Percentiles rank a stretch among this genome's conserved stretches.
Conservation (phyloP, 2,888 invertebrate genomes). For the Horisme vitalbata region DNA sequence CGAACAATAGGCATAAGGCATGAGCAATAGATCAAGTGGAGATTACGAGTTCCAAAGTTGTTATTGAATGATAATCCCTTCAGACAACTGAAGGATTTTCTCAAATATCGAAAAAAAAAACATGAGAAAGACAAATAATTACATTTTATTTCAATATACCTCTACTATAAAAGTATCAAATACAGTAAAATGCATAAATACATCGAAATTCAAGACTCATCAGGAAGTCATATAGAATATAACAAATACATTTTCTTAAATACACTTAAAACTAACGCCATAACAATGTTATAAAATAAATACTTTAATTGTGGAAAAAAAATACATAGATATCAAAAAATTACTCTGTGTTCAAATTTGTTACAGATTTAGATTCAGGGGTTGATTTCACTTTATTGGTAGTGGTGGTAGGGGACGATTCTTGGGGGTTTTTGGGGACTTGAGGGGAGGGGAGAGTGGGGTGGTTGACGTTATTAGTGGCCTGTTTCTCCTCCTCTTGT, state of each 20-base stretch:
- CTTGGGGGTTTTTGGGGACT: slow-evolving; percentile 37
- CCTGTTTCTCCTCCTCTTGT: slow-evolving; percentile 33
- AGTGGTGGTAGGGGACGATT: slow-evolving; percentile 55
- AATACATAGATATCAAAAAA: slow-evolving; percentile 24
- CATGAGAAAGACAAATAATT: slow-evolving; percentile 25
- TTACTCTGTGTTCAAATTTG: slow-evolving; percentile 23
- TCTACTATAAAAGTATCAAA: slow-evolving; percentile 39
- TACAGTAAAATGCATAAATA: slow-evolving; percentile 49
- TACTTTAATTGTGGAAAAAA: slow-evolving; percentile 57
- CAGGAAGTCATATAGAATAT: slow-evolving; percentile 48
- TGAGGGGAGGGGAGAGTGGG: slow-evolving; percentile 38
- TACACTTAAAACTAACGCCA: slow-evolving; percentile 54
- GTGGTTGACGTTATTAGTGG: slow-evolving; percentile 37
- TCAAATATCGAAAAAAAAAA: too few relatives aligned
- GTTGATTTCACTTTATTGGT: neutral
- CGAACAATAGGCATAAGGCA: slow-evolving; percentile 1
- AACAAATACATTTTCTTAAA: slow-evolving; percentile 40
- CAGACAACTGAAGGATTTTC: too few relatives aligned
- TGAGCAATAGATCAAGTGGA: neutral
- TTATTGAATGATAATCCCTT: slow-evolving; percentile 10
- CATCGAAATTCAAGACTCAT: slow-evolving; percentile 52
- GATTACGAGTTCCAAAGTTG: neutral
- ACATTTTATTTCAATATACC: slow-evolving; percentile 33
- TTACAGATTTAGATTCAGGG: too few relatives aligned
- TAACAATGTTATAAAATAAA: slow-evolving; percentile 59